Percentiles rank a stretch among this genome's conserved stretches.
These are phyloP conservation scores for Drosophila obscura DNA, from an alignment of 1,140 invertebrate genomes.

Conservation along the genomic window DNA sequence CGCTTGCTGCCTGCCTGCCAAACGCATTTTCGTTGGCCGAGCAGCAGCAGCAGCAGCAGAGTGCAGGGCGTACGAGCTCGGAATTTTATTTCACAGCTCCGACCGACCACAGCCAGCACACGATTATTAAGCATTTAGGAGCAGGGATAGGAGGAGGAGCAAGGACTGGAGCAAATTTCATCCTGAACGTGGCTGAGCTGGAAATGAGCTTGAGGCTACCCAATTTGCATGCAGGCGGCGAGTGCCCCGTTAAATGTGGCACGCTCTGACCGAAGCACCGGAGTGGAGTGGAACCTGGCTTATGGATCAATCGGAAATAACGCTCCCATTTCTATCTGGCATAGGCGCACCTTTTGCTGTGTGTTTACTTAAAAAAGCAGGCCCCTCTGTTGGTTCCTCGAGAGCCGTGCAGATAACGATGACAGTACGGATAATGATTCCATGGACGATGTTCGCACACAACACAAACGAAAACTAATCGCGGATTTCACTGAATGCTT, in stretches of 20 bases:
- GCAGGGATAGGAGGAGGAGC: constrained; percentile 8
- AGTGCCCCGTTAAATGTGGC: constrained; percentile 33
- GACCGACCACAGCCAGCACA: constrained; percentile 19
- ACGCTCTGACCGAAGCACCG: constrained; percentile 1
- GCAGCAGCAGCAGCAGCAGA: too few species aligned
- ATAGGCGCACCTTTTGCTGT: constrained; percentile 55
- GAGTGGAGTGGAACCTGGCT: constrained; percentile 29
- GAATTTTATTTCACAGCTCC: constrained; percentile 38
- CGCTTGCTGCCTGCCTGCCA: too few species aligned
- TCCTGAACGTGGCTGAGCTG: constrained; percentile 7
- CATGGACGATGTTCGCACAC: constrained; percentile 10
- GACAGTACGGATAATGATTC: neutral
- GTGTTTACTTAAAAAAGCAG: neutral
- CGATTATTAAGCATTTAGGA: constrained; percentile 52
- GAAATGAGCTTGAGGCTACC: too few species aligned
- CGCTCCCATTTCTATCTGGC: neutral
- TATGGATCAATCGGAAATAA: constrained; percentile 24
- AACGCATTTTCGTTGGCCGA: too few species aligned
- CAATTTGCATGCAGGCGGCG: constrained; percentile 44
- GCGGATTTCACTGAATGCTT: constrained; percentile 40
- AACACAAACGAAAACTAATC: constrained; percentile 57
- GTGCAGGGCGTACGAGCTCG: constrained; percentile 12
- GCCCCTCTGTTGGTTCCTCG: too few species aligned
- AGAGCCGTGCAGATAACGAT: too few species aligned
- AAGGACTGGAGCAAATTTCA: constrained; percentile 4